Evolutionary conservation across 2,888 invertebrate genomes (phyloP).

Genomic region (Julus scandinavius): DNA sequence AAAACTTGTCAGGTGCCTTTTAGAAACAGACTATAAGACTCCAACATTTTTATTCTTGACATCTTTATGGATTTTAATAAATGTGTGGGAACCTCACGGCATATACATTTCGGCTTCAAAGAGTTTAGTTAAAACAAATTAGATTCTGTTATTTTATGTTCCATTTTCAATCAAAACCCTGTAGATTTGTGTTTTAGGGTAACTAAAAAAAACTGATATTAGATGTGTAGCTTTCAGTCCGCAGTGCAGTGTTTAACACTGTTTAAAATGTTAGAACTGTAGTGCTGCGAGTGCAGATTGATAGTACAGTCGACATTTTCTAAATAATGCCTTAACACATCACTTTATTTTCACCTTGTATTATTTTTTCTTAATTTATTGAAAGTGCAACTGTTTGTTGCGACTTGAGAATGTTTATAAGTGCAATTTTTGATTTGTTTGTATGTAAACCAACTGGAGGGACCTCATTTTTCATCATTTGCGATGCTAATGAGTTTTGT

Average conservation of each 20-base stretch:
- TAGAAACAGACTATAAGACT: too few relatives aligned
- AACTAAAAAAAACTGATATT: constrained; percentile 13
- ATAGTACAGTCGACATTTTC: not conserved
- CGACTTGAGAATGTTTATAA: not conserved
- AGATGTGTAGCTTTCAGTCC: not conserved
- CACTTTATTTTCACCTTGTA: not conserved
- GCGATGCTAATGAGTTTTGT: not conserved
- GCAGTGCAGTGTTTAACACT: not conserved
- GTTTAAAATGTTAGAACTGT: not conserved
- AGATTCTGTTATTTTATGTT: not conserved
- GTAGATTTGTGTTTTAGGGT: not conserved
- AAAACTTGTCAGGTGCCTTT: not conserved
- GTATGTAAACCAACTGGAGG: not conserved
- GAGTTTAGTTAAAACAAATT: not conserved
- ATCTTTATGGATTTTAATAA: not conserved
- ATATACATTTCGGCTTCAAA: not conserved
- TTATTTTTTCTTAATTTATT: constrained; percentile 25
- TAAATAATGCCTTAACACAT: not conserved
- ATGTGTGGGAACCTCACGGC: not conserved
- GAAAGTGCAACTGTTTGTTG: not conserved
- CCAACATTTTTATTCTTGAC: not conserved
- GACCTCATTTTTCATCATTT: not conserved
- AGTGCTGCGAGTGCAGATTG: not conserved
- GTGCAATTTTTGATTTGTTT: constrained; percentile 21
- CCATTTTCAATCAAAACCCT: not conserved